phyloP scores from a whole-genome alignment of 2,797 vertebrate genomes.

The Lerista edwardsae region DNA sequence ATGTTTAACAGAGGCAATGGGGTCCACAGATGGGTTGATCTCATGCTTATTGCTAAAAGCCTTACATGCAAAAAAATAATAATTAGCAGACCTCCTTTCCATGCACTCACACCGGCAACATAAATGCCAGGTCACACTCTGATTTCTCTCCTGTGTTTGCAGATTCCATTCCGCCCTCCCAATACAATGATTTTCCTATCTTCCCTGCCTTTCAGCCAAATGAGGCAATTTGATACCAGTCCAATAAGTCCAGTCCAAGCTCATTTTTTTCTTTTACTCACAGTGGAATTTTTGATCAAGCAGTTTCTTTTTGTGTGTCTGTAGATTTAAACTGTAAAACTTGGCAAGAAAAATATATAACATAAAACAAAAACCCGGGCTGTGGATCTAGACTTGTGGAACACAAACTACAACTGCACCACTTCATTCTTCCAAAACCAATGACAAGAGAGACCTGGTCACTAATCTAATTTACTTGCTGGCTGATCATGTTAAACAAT shows the following conservation, averaged over 20 bases:
- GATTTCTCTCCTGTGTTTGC: conserved; percentile 13
- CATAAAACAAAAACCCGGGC: not conserved
- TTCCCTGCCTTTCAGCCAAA: conserved; percentile 25
- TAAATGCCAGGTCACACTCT: not conserved
- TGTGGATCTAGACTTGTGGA: not conserved
- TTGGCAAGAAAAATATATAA: not conserved
- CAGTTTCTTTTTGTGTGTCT: not conserved
- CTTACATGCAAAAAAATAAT: conserved; percentile 26
- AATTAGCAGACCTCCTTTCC: not conserved
- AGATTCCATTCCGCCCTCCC: not conserved
- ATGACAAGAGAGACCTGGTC: not conserved
- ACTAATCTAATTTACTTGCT: not conserved
- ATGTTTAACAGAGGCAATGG: conserved; percentile 22
- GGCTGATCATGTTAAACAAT: not conserved
- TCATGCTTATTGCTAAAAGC: conserved; percentile 5
- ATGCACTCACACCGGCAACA: not conserved
- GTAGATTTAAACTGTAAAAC: not conserved
- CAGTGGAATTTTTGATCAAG: conserved; percentile 20
- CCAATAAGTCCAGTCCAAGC: conserved; percentile 9
- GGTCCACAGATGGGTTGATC: conserved; percentile 3
- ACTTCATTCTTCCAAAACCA: not conserved
- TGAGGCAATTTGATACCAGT: conserved; percentile 36
- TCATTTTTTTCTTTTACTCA: not conserved
- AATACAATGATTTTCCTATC: conserved; percentile 14
- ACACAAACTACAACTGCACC: not conserved